Conservation (phyloP, 2,113 vertebrate species). For the Gymnarchus niloticus region DNA sequence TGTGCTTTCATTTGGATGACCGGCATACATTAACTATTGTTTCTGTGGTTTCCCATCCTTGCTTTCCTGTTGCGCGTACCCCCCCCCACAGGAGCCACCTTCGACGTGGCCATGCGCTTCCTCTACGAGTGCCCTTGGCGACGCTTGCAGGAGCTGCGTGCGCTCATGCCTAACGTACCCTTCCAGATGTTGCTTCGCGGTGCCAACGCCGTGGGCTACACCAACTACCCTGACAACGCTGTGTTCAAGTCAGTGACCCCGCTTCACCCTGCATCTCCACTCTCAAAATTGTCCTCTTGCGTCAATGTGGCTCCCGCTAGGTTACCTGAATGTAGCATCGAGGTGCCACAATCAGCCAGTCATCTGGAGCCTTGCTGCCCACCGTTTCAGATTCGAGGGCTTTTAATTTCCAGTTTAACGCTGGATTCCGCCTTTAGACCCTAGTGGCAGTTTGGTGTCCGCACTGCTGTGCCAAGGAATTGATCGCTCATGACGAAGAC, state of each 20-base stretch:
- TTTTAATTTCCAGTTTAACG: not conserved
- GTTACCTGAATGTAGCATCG: no score
- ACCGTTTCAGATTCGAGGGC: not conserved
- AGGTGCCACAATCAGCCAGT: no score
- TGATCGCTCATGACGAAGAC: not conserved
- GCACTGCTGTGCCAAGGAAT: no score
- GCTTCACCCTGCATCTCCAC: not conserved
- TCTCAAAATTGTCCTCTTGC: not conserved
- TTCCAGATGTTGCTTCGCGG: slow-evolving; percentile 91
- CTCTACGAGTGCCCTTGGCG: slow-evolving; percentile 86
- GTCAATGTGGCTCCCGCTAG: not conserved
- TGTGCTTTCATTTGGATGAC: no score
- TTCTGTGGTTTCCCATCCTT: not conserved
- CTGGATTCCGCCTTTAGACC: not conserved
- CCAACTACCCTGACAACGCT: slow-evolving; percentile 88
- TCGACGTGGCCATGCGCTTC: slow-evolving; percentile 88
- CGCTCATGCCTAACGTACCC: slow-evolving; percentile 81
- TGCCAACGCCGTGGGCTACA: slow-evolving; percentile 88
- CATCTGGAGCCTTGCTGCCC: no score
- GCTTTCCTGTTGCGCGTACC: not conserved
- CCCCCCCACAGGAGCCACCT: slow-evolving; percentile 51
- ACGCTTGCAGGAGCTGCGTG: slow-evolving; percentile 80
- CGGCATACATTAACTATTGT: no score
- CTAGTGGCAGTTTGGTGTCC: not conserved
- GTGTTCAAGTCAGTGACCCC: slow-evolving; percentile 75